These are phyloP conservation scores for Lepus americanus DNA, from an alignment of 2,113 vertebrate genomes.

Conservation along the genomic window DNA sequence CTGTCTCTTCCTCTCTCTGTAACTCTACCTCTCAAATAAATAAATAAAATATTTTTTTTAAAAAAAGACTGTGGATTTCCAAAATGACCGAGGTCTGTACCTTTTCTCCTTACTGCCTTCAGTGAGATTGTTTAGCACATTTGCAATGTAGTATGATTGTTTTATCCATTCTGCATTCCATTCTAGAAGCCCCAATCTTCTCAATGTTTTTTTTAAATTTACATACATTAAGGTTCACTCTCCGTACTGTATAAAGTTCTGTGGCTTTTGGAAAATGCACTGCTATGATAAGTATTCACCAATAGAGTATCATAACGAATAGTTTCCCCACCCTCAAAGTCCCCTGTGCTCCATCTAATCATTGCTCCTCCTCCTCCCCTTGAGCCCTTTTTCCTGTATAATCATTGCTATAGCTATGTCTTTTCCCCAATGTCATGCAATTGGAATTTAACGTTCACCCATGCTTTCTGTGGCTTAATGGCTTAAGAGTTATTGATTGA, in stretches of 20 bases:
- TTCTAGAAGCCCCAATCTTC: neutral
- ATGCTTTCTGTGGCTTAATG: slow-evolving; percentile 27
- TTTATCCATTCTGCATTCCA: slow-evolving; percentile 32
- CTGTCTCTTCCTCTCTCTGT: too few relatives aligned
- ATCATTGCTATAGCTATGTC: neutral
- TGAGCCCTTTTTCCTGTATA: slow-evolving; percentile 32
- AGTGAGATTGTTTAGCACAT: neutral
- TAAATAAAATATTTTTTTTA: too few relatives aligned
- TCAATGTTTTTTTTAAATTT: slow-evolving; percentile 42
- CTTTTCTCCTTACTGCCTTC: neutral
- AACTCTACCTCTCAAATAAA: too few relatives aligned
- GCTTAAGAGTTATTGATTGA: neutral
- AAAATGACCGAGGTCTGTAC: neutral
- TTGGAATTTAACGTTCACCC: slow-evolving; percentile 19
- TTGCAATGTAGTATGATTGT: slow-evolving; percentile 3
- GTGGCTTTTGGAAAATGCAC: neutral
- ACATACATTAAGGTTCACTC: neutral
- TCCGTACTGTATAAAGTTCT: slow-evolving; percentile 5
- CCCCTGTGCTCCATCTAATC: neutral
- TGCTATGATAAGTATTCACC: neutral
- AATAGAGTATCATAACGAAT: neutral
- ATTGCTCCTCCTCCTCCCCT: neutral
- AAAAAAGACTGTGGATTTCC: slow-evolving; percentile 1
- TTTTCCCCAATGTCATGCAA: slow-evolving; percentile 43
- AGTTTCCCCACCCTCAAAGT: slow-evolving; percentile 4